phyloP scores from a whole-genome alignment of 2,797 vertebrate species.

The Melanotaenia nigrans region DNA sequence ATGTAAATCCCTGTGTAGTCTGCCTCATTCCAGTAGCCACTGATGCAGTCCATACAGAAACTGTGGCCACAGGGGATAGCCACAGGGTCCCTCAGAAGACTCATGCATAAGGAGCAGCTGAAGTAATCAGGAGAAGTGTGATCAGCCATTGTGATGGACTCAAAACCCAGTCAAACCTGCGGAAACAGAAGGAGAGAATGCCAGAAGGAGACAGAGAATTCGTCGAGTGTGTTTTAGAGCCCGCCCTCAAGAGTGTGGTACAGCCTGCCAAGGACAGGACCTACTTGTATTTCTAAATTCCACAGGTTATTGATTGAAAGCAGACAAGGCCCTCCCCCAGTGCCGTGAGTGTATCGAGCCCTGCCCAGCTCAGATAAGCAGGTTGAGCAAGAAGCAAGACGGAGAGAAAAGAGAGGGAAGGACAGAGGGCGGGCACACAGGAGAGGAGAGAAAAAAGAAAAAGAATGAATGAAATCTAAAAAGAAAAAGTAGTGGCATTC shows the following conservation, averaged over 20 bases:
- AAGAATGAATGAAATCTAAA: constrained; percentile 80
- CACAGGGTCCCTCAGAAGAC: constrained; percentile 84
- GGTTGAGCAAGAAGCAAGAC: constrained; percentile 76
- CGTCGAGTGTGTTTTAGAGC: constrained; percentile 61
- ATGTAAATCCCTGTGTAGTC: constrained; percentile 84
- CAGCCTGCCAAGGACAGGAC: constrained; percentile 81
- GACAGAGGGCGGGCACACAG: constrained; percentile 44
- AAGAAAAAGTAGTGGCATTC: constrained; percentile 47
- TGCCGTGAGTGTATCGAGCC: constrained; percentile 73
- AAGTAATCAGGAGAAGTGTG: constrained; percentile 84
- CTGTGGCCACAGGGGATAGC: constrained; percentile 91
- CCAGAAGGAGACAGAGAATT: constrained; percentile 51
- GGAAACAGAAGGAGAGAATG: constrained; percentile 57
- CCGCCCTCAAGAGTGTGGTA: constrained; percentile 76
- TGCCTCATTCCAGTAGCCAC: constrained; percentile 87
- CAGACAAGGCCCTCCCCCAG: constrained; percentile 80
- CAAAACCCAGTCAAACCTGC: constrained; percentile 59
- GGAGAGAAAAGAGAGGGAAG: constrained; percentile 40
- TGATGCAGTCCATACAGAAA: constrained; percentile 90
- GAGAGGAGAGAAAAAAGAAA: constrained; percentile 47
- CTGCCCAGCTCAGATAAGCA: constrained; percentile 85
- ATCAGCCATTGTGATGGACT: constrained; percentile 79
- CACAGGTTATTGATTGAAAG: constrained; percentile 88
- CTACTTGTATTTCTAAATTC: constrained; percentile 86
- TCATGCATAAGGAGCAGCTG: constrained; percentile 86